phyloP scores from a whole-genome alignment of 2,888 invertebrate genomes.

The Phoenoteleia sp. region DNA sequence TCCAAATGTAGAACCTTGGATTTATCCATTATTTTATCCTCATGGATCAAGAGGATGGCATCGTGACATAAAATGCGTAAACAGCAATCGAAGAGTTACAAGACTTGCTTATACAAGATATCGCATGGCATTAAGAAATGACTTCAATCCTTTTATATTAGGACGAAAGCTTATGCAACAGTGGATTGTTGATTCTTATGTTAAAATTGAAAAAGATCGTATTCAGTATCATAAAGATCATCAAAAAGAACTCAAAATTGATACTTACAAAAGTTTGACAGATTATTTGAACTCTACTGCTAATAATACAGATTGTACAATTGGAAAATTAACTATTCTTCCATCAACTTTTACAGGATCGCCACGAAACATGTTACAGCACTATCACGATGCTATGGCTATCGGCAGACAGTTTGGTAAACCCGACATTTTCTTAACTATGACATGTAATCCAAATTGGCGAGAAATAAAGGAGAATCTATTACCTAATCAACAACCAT shows the following conservation, averaged over 20 bases:
- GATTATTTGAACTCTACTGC: slow-evolving; percentile 18
- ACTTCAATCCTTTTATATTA: slow-evolving; percentile 33
- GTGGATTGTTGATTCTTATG: background rate
- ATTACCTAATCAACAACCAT: slow-evolving; percentile 33
- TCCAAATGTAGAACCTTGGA: no score
- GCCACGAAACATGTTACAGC: no score
- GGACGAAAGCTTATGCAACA: slow-evolving; percentile 10
- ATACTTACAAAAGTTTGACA: slow-evolving; percentile 31
- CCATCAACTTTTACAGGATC: slow-evolving; percentile 33
- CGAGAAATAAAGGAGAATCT: no score
- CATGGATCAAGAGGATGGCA: slow-evolving; percentile 62
- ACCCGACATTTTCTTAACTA: no score
- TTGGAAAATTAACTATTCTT: background rate
- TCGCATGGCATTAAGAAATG: slow-evolving; percentile 36
- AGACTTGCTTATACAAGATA: slow-evolving; percentile 1
- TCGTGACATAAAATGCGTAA: slow-evolving; percentile 19
- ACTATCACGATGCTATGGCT: no score
- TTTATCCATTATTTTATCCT: no score
- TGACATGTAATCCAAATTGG: no score
- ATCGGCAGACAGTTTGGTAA: no score
- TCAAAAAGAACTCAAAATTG: slow-evolving; percentile 48
- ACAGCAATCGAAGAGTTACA: slow-evolving; percentile 17
- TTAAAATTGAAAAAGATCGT: slow-evolving; percentile 46
- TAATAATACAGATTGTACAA: background rate
- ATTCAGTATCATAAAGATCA: slow-evolving; percentile 47